A percentile compares a stretch with the other conserved stretches of the same genome.
Evolutionary conservation across 2,888 invertebrate species (phyloP).

Genomic region (Odiellus spinosus): DNA sequence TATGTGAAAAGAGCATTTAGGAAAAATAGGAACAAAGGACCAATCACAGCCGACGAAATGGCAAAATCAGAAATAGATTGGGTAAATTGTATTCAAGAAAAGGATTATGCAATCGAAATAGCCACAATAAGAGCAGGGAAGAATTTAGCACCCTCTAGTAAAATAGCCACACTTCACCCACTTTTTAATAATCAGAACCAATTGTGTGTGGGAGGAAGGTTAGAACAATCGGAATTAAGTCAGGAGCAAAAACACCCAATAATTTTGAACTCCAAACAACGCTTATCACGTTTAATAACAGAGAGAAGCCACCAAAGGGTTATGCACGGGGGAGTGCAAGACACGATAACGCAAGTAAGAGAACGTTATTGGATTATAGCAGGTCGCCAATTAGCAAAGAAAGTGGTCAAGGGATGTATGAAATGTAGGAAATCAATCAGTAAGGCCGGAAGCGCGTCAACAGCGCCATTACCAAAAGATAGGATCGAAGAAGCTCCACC

Average conservation of each 20-base stretch:
- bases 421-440: background rate
- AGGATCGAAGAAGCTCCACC: background rate
- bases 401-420: background rate
- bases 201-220: conserved; percentile 1
- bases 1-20: no score
- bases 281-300: conserved; percentile 1
- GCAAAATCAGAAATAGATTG: no score
- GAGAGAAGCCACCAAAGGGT: background rate
- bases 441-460: background rate
- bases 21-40: no score
- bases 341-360: background rate
- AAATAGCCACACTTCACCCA: no score
- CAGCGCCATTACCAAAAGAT: background rate
- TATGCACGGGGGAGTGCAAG: conserved; percentile 2
- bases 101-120: no score
- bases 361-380: background rate
- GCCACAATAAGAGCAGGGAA: no score
- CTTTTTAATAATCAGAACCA: background rate
- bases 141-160: no score
- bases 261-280: background rate
- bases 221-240: background rate
- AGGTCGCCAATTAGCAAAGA: background rate
- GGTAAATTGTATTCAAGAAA: no score
- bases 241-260: background rate
- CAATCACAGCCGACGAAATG: no score